Conservation (phyloP, 2,888 invertebrate genomes). For the Iselma pallidipennis region DNA sequence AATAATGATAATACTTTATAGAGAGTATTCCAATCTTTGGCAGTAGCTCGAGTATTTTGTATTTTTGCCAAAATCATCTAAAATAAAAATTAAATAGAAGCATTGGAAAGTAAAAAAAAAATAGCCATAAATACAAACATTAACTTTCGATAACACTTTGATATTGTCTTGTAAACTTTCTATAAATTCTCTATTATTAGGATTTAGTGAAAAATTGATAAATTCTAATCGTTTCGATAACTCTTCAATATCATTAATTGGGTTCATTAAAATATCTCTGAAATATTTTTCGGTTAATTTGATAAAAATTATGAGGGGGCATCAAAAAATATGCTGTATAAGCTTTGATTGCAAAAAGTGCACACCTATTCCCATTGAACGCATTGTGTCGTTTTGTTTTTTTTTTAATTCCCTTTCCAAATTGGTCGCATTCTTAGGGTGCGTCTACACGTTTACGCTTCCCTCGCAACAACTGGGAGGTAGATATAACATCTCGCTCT, state of each 20-base stretch:
- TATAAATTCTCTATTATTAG: conserved; percentile 65
- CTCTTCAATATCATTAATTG: conserved; percentile 64
- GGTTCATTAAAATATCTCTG: conserved; percentile 72
- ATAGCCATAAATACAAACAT: conserved; percentile 55
- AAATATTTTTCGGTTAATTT: conserved; percentile 2
- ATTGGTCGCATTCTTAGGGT: no score
- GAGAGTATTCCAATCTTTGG: conserved; percentile 71
- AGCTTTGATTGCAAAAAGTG: no score
- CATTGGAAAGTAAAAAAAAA: background rate
- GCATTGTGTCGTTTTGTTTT: no score
- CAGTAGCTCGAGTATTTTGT: conserved; percentile 64
- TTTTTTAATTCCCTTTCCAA: no score
- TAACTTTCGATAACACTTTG: conserved; percentile 64
- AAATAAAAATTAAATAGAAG: conserved; percentile 43
- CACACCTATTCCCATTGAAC: no score
- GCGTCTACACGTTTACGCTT: no score
- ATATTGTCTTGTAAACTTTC: conserved; percentile 66
- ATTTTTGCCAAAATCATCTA: conserved; percentile 69
- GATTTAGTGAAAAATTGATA: conserved; percentile 68
- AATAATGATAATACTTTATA: conserved; percentile 61
- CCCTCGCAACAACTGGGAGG: no score
- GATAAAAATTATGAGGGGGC: background rate
- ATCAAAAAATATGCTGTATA: no score
- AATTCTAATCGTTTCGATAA: conserved; percentile 70
- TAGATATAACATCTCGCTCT: no score